A percentile compares a stretch with the other conserved stretches of the same genome.
phyloP scores from a whole-genome alignment of 1,140 invertebrate genomes.

The Magallana ariakensis region DNA sequence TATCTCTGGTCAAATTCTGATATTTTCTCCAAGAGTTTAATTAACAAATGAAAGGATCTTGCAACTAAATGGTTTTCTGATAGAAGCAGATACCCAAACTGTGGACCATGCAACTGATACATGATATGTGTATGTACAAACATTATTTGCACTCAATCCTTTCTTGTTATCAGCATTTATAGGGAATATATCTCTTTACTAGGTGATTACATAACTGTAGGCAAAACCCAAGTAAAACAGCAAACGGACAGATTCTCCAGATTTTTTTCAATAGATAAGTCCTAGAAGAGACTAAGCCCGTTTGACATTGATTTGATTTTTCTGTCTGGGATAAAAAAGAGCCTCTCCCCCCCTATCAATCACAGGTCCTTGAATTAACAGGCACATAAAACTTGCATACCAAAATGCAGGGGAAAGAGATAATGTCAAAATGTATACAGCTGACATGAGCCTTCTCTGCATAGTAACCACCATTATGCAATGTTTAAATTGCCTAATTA shows the following conservation, averaged over 20 bases:
- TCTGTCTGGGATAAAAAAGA: not conserved
- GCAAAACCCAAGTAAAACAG: not conserved
- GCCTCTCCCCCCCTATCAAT: not conserved
- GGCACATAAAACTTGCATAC: not conserved
- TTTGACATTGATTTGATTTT: constrained; percentile 27
- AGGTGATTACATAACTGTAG: constrained; percentile 13
- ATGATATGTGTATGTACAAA: too few species aligned
- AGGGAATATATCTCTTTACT: not conserved
- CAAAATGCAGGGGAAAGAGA: constrained; percentile 2
- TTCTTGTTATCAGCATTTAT: too few species aligned
- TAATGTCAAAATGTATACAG: not conserved
- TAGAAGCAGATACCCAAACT: too few species aligned
- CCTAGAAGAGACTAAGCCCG: constrained; percentile 14
- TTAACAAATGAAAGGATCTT: too few species aligned
- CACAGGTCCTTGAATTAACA: not conserved
- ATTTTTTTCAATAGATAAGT: not conserved
- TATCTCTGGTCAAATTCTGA: too few species aligned
- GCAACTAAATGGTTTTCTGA: too few species aligned
- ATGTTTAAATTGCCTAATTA: constrained; percentile 26
- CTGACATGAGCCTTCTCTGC: constrained; percentile 18
- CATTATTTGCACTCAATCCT: too few species aligned
- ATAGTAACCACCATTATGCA: constrained; percentile 29
- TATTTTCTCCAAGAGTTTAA: too few species aligned
- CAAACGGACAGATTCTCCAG: not conserved
- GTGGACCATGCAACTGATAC: too few species aligned